Evolutionary conservation across 2,888 invertebrate species (phyloP).

Genomic region (Drosophila bunnanda): DNA sequence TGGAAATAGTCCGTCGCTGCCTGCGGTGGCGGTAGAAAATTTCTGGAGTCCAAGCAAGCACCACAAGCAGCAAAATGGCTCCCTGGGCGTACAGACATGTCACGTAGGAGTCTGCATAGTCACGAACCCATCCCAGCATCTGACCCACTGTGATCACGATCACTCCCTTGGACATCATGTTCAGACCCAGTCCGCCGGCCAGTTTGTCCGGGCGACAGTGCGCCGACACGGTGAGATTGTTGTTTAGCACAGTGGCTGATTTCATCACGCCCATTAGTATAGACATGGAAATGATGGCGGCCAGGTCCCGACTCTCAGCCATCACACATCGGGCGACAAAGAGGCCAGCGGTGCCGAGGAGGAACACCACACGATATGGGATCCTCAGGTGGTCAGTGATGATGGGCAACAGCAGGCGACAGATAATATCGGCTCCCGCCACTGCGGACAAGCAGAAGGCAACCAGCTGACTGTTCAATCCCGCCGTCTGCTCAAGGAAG

Average conservation of each 20-base stretch:
- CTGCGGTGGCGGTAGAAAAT: slow-evolving; percentile 85
- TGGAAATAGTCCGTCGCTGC: slow-evolving; percentile 61
- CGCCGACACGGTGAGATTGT: slow-evolving; percentile 89
- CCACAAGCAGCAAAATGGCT: slow-evolving; percentile 86
- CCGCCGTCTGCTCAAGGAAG: slow-evolving; percentile 85
- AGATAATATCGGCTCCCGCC: slow-evolving; percentile 88
- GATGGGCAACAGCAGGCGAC: slow-evolving; percentile 88
- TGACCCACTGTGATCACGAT: slow-evolving; percentile 89
- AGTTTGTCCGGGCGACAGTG: slow-evolving; percentile 87
- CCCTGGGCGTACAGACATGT: slow-evolving; percentile 88
- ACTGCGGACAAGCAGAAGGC: slow-evolving; percentile 90
- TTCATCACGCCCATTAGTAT: slow-evolving; percentile 89
- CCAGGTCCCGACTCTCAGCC: slow-evolving; percentile 86
- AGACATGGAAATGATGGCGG: slow-evolving; percentile 86
- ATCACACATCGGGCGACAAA: slow-evolving; percentile 86
- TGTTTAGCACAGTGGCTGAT: slow-evolving; percentile 90
- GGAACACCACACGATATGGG: slow-evolving; percentile 87
- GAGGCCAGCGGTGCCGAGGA: slow-evolving; percentile 87
- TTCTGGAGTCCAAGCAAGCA: slow-evolving; percentile 87
- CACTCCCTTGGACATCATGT: slow-evolving; percentile 90
- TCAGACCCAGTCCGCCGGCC: slow-evolving; percentile 89
- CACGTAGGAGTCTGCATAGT: slow-evolving; percentile 87
- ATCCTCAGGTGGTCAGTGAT: slow-evolving; percentile 87
- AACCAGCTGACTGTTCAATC: slow-evolving; percentile 86
- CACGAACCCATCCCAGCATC: slow-evolving; percentile 88